Evolutionary conservation across 2,888 invertebrate genomes (phyloP).

Genomic region (Apotomis capreana): DNA sequence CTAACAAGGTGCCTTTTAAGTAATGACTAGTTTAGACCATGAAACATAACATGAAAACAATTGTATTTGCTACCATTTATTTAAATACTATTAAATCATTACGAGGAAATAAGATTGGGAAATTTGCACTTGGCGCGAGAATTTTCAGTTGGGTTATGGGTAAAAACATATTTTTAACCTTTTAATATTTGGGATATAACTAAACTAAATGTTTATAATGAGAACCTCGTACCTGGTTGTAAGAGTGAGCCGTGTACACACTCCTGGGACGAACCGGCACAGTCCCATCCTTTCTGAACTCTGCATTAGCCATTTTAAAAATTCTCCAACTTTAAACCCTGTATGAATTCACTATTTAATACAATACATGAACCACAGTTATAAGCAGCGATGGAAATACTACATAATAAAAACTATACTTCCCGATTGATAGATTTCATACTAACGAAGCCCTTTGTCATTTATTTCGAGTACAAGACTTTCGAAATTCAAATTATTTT

Average conservation of each 20-base stretch:
- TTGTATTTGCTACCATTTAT: no score
- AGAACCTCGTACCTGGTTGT: constrained; percentile 71
- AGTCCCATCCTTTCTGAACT: constrained; percentile 76
- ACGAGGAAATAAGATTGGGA: no score
- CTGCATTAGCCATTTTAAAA: constrained; percentile 78
- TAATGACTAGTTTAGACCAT: no score
- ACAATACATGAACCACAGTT: constrained; percentile 75
- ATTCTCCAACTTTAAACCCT: constrained; percentile 70
- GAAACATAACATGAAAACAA: no score
- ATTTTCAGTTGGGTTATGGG: no score
- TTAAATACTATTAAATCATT: no score
- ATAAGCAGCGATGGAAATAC: constrained; percentile 70
- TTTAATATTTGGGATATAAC: no score
- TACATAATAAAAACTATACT: constrained; percentile 76
- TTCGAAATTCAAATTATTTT: constrained; percentile 59
- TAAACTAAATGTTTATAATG: not conserved
- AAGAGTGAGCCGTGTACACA: constrained; percentile 87
- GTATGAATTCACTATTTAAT: constrained; percentile 70
- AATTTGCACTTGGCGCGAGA: no score
- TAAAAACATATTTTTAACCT: no score
- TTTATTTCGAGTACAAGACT: constrained; percentile 57
- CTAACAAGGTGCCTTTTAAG: no score
- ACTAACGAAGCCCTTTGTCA: constrained; percentile 66
- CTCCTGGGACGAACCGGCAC: constrained; percentile 85
- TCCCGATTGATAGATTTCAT: constrained; percentile 54